These are phyloP conservation scores for Aphelinus atriplicis DNA, from an alignment of 1,140 invertebrate species.

Conservation along the genomic window DNA sequence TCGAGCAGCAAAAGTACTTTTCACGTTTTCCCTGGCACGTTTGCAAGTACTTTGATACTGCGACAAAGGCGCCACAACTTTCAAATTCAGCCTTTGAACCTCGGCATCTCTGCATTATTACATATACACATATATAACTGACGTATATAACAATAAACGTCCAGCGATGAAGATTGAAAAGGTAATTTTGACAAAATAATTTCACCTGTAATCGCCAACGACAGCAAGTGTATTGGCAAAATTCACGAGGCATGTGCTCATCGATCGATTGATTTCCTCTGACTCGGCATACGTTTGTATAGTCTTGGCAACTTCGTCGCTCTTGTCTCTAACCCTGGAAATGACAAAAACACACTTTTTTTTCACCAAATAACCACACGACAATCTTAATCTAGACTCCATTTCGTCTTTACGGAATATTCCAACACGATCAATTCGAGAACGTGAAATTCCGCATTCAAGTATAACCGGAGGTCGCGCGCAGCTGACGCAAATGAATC, in stretches of 20 bases:
- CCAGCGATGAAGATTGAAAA: background rate
- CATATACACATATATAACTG: background rate
- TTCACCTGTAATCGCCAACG: conserved; percentile 73
- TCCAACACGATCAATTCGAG: background rate
- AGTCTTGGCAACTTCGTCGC: conserved; percentile 75
- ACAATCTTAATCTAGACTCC: background rate
- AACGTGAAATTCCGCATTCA: background rate
- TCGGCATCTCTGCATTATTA: conserved; percentile 67
- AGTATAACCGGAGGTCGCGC: no score
- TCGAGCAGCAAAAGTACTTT: conserved; percentile 74
- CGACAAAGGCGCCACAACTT: conserved; percentile 73
- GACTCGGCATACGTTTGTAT: conserved; percentile 73
- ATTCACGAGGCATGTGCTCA: conserved; percentile 71
- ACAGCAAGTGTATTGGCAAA: conserved; percentile 74
- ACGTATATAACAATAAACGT: background rate
- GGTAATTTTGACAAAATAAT: background rate
- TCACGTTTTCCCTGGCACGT: conserved; percentile 76
- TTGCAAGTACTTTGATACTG: conserved; percentile 80
- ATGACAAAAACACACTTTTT: background rate
- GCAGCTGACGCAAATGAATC: no score
- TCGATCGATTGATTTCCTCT: conserved; percentile 76
- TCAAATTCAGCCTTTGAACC: conserved; percentile 75
- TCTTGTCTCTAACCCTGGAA: conserved; percentile 73
- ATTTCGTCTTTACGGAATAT: background rate
- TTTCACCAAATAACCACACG: background rate